phyloP scores from a whole-genome alignment of 30 jellyfish, hydroid and myxozoan genomes.

The Hydractinia symbiolongicarpus region DNA sequence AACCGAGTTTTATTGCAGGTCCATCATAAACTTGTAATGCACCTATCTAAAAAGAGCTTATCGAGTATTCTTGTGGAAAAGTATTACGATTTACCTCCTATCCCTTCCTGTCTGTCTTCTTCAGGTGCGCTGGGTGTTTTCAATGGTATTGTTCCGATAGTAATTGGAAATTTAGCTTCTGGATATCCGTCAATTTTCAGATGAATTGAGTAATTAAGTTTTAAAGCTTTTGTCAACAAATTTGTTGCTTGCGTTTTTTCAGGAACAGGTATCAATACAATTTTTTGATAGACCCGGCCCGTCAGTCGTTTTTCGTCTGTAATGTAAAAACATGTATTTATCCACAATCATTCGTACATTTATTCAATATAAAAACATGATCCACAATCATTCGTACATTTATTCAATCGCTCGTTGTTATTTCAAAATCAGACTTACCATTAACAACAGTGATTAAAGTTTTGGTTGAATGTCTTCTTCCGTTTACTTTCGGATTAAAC shows the following conservation, averaged over 20 bases:
- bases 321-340: background rate
- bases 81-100: background rate
- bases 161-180: slow-evolving; percentile 21
- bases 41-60: no score
- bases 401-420: no score
- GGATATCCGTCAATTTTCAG: slow-evolving; percentile 20
- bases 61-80: no score
- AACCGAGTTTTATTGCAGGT: no score
- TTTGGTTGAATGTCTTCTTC: background rate
- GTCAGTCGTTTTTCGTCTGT: background rate
- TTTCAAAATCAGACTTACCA: no score
- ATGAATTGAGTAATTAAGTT: slow-evolving; percentile 11
- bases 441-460: background rate
- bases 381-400: no score
- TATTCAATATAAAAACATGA: background rate
- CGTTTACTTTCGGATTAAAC: slow-evolving; percentile 29
- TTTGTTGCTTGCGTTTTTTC: slow-evolving; percentile 14
- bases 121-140: background rate
- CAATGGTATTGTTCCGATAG: slow-evolving; percentile 22
- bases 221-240: slow-evolving; percentile 18
- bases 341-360: no score
- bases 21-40: no score
- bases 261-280: slow-evolving; percentile 21
- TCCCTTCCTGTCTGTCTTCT: background rate
- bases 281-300: slow-evolving; percentile 8